Evolutionary conservation across 2,888 invertebrate genomes (phyloP).

Genomic region (Philaethria dido): DNA sequence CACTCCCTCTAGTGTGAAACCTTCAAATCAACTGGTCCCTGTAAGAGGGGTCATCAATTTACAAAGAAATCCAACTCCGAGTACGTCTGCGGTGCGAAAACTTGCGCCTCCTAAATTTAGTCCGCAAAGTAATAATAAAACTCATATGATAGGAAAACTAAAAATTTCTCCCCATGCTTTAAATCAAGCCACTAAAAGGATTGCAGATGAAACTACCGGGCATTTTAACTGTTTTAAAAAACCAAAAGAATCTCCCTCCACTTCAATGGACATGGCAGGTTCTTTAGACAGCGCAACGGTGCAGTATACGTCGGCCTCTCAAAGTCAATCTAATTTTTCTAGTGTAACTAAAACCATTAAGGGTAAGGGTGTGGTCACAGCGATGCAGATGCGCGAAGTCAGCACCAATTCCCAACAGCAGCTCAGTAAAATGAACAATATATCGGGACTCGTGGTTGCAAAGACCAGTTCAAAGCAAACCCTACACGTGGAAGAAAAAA

Average conservation of each 20-base stretch:
- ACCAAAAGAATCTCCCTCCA: slow-evolving; percentile 68
- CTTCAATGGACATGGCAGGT: slow-evolving; percentile 55
- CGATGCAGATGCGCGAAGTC: slow-evolving; percentile 66
- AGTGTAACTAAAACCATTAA: slow-evolving; percentile 63
- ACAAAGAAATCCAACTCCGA: slow-evolving; percentile 54
- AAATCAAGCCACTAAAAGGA: slow-evolving; percentile 55
- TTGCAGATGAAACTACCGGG: slow-evolving; percentile 56
- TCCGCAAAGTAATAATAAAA: slow-evolving; percentile 33
- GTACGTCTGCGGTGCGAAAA: slow-evolving; percentile 54
- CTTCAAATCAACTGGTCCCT: slow-evolving; percentile 59
- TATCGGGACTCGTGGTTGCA: slow-evolving; percentile 65
- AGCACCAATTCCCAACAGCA: slow-evolving; percentile 66
- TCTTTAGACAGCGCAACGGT: slow-evolving; percentile 52
- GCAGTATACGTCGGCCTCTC: slow-evolving; percentile 59
- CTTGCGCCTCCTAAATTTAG: slow-evolving; percentile 48
- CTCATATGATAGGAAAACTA: slow-evolving; percentile 54
- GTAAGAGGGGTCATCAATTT: slow-evolving; percentile 52
- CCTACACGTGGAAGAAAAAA: slow-evolving; percentile 61
- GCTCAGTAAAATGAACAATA: slow-evolving; percentile 61
- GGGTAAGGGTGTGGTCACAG: slow-evolving; percentile 62
- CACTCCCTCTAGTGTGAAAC: slow-evolving; percentile 46
- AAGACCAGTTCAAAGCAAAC: slow-evolving; percentile 66
- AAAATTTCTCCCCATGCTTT: slow-evolving; percentile 65
- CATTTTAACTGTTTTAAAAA: slow-evolving; percentile 75
- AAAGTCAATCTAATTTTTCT: slow-evolving; percentile 60